These are phyloP conservation scores for Camponotus pennsylvanicus DNA, from an alignment of 1,140 invertebrate species.

Conservation along the genomic window DNA sequence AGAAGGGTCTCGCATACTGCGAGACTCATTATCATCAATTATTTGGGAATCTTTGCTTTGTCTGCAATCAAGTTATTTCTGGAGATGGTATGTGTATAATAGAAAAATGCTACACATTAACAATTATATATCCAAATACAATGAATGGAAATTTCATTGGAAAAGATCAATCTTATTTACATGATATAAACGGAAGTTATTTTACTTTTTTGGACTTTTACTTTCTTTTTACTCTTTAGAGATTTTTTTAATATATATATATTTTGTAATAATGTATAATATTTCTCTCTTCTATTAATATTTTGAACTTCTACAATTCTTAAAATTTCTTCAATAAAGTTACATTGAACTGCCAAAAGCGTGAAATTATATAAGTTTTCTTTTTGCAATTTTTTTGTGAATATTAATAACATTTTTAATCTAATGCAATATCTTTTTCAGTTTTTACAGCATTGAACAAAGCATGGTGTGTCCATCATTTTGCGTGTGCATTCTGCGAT, in stretches of 20 bases:
- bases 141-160: not conserved
- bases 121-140: not conserved
- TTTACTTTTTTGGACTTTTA: not conserved
- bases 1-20: conserved; percentile 99
- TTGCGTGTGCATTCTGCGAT: conserved; percentile 99
- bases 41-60: conserved; percentile 99
- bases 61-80: conserved; percentile 99
- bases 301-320: not conserved
- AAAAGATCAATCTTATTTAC: not conserved
- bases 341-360: conserved; percentile 11
- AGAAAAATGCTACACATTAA: conserved; percentile 36
- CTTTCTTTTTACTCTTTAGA: not conserved
- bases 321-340: not conserved
- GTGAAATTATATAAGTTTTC: conserved; percentile 50
- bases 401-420: not conserved
- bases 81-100: conserved; percentile 94
- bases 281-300: too few relatives aligned
- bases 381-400: not conserved
- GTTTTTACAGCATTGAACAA: conserved; percentile 99
- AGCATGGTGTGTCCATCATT: conserved; percentile 99
- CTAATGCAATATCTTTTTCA: conserved; percentile 82
- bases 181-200: not conserved
- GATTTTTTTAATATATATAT: not conserved
- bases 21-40: conserved; percentile 99
- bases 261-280: too few relatives aligned